Evolutionary conservation across 2,797 vertebrate species (phyloP), one percentile per base, ranked within the genome.

Genomic region (Alfaro cultratus): DNA sequence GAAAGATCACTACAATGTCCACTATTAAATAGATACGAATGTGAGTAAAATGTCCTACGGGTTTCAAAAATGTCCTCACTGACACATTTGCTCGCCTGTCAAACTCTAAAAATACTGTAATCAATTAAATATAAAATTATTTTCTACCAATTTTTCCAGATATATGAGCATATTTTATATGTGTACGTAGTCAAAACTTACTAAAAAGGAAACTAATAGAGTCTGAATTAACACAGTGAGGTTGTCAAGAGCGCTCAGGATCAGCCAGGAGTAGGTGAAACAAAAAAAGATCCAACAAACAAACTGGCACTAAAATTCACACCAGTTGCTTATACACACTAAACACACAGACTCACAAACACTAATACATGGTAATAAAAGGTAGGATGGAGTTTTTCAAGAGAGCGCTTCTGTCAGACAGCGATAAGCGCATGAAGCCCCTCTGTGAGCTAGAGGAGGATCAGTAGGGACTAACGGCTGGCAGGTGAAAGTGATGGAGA

Each of bases 381-480:
- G 46, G 78, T 83, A 75, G 49, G 77, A 77, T 74, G n/a, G 57
- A 74, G 83, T 80, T 85, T 79, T 84, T 88, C 75, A 83, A 85
- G 85, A 80, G 72, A 74, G 79, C 82, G 78, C 76, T 82, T 89
- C 90, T 91, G 90, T 89, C 80, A 83, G 79, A 79, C 62, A 79
- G 85, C 13, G 86, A 92, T 91, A 90, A 89, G 86, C 60, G 1
- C 81, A 78, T 49, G 72, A 76, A 86, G 84, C 80, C 84, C 82
- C 75, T 87, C 74, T 84, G 81, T 83, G 77, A 81, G 72, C 67
- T 75, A 86, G 76, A 81, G 68, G 45, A 64, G 75, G 80, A 86
- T 87, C 76, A 90, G 86, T 87, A 83, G 76, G 70, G 79, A 82
- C 85, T 84, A 60, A 92, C 89, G 68, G 29, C 76, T 87, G 87